A percentile compares a stretch with the other conserved stretches of the same genome.
Evolutionary conservation across 2,113 vertebrate species (phyloP).

Genomic region (Calyptomena viridis): DNA sequence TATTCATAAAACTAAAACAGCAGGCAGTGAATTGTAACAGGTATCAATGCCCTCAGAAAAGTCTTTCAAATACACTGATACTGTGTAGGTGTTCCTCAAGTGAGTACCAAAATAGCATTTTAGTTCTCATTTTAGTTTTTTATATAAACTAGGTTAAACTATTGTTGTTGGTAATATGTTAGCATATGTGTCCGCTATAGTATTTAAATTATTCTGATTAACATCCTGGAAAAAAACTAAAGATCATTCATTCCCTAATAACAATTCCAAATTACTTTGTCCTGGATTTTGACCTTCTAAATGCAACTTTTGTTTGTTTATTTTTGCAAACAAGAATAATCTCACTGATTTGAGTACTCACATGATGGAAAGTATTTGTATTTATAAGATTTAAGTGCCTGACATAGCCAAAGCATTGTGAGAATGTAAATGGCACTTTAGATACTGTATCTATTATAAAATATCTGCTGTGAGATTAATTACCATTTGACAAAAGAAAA

Average conservation of each 20-base stretch:
- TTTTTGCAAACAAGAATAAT: not conserved
- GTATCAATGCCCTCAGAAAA: not conserved
- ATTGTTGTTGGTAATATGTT: not conserved
- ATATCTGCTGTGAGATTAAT: not conserved
- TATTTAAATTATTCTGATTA: not conserved
- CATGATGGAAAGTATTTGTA: not conserved
- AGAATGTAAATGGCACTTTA: not conserved
- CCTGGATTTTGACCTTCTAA: not conserved
- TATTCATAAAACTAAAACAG: not conserved
- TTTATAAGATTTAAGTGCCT: not conserved
- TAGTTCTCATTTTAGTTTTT: not conserved
- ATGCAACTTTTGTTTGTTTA: not conserved
- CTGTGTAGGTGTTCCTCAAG: not conserved
- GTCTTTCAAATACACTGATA: not conserved
- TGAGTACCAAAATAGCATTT: not conserved
- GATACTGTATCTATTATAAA: not conserved
- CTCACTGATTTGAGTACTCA: not conserved
- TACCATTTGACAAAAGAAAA: not conserved
- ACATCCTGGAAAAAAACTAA: not conserved
- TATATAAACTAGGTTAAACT: not conserved
- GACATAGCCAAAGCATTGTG: not conserved
- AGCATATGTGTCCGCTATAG: not conserved
- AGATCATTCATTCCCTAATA: slow-evolving; percentile 5
- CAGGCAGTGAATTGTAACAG: not conserved
- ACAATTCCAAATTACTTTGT: slow-evolving; percentile 30